Evolutionary conservation across 2,797 vertebrate genomes (phyloP).

Genomic region (Acanthis flammea): DNA sequence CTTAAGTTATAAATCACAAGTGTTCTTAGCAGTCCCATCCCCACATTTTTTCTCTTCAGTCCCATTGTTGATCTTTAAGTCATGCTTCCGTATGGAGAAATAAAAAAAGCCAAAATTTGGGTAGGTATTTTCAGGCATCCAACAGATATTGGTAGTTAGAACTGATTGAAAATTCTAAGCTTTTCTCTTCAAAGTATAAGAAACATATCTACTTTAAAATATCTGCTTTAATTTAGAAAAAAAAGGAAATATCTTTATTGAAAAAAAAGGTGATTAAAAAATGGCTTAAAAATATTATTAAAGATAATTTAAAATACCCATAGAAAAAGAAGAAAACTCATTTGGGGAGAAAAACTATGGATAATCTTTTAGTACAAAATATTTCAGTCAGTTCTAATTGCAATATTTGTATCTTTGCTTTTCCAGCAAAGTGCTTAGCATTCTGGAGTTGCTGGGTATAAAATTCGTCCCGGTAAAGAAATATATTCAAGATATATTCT

Average conservation of each 20-base stretch:
- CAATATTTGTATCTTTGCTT: constrained; percentile 67
- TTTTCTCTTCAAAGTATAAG: neutral
- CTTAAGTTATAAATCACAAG: neutral
- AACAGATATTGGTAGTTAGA: constrained; percentile 64
- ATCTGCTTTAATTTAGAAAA: neutral
- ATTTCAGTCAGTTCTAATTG: constrained; percentile 53
- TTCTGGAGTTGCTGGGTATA: neutral
- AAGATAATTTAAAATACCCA: neutral
- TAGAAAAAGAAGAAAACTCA: neutral
- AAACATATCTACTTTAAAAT: neutral
- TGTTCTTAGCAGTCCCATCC: neutral
- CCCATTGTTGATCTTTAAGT: neutral
- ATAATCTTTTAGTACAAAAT: neutral
- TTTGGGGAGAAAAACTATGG: neutral
- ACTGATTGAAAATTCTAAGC: neutral
- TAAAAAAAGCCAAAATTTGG: neutral
- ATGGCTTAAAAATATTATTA: rapidly evolving
- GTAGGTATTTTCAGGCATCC: neutral
- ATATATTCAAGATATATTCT: constrained; percentile 15
- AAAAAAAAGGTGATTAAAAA: neutral
- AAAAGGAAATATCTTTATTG: neutral
- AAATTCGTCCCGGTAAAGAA: constrained; percentile 4
- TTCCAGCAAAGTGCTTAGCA: constrained; percentile 25
- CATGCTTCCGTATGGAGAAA: neutral
- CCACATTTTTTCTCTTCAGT: neutral